These are phyloP conservation scores for Pseudorhombus dupliciocellatus DNA, from an alignment of 2,113 vertebrate species.

Conservation along the genomic window DNA sequence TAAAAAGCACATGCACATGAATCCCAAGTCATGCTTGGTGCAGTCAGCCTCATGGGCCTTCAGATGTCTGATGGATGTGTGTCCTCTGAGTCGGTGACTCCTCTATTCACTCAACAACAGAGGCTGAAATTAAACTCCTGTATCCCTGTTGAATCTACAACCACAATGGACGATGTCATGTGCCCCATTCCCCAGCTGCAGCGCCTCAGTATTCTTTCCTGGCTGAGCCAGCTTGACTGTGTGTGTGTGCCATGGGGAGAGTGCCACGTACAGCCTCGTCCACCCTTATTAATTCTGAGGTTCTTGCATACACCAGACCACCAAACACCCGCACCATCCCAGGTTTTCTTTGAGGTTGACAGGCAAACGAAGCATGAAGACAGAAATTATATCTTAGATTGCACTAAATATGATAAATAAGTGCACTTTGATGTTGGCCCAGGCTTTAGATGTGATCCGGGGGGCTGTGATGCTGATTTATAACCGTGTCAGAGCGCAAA, in stretches of 20 bases:
- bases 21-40: neutral
- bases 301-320: neutral
- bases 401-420: conserved; percentile 67
- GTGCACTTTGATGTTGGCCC: conserved; percentile 36
- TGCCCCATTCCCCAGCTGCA: neutral
- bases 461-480: conserved; percentile 55
- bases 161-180: conserved; percentile 7
- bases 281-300: conserved; percentile 8
- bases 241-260: conserved; percentile 2
- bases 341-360: conserved; percentile 46
- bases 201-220: conserved; percentile 1
- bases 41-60: neutral
- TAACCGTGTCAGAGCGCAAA: conserved; percentile 15
- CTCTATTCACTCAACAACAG: conserved; percentile 2
- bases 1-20: neutral
- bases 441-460: conserved; percentile 38
- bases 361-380: conserved; percentile 38
- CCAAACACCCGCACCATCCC: neutral
- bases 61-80: neutral
- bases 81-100: neutral
- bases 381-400: conserved; percentile 55
- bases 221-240: neutral
- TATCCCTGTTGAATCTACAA: conserved; percentile 5
- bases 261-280: neutral
- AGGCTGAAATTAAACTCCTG: neutral